Evolutionary conservation across 2,113 vertebrate genomes (phyloP), one percentile per base, ranked within the genome.

Genomic region (Catagonus wagneri): DNA sequence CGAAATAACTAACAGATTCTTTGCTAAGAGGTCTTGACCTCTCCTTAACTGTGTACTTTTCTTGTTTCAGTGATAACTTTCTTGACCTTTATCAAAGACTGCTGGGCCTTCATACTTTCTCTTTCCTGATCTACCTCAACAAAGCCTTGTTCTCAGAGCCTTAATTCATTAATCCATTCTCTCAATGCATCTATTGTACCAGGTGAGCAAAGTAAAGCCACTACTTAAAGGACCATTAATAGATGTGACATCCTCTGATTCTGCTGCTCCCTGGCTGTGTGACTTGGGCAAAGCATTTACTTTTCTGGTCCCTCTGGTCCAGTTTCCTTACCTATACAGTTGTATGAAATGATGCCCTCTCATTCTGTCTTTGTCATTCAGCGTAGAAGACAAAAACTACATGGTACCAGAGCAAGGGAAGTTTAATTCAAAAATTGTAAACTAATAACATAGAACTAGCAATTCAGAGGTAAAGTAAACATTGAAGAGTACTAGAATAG

Each of bases 21-120:
- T 83, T 90, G 32, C 20, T 63, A n/a, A 95, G 52, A 60, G 60
- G n/a, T 68, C 72, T 63, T 74, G 36, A 29, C 58, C 71, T 87
- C 54, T 65, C 27, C 27, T 56, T 56, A 71, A 56, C 39, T 14
- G 50, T 65, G 44, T 54, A n/a, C 23, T 85, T 93, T 74, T 89
- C 32, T 91, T 81, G 36, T 66, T 79, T 95, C 39, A 19, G 0
- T 75, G 52, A 92, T 66, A 94, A 89, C 32, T 50, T 61, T 66
- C 27, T 84, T 90, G 7, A 23, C 85, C 81, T 78, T 22, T 63
- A 20, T 66, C 36, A 76, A 85, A 96, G 74, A 34, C 6, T 23
- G 66, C 58, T 63, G 44, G 36, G 60, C 58, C 52, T 91, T 94
- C 6, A 60, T 68, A 23, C 32, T 83, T 71, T 58, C 54, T 93